A percentile compares a stretch with the other conserved stretches of the same genome.
Conservation (phyloP, 2,888 invertebrate genomes). For the Drosophila borealis region DNA sequence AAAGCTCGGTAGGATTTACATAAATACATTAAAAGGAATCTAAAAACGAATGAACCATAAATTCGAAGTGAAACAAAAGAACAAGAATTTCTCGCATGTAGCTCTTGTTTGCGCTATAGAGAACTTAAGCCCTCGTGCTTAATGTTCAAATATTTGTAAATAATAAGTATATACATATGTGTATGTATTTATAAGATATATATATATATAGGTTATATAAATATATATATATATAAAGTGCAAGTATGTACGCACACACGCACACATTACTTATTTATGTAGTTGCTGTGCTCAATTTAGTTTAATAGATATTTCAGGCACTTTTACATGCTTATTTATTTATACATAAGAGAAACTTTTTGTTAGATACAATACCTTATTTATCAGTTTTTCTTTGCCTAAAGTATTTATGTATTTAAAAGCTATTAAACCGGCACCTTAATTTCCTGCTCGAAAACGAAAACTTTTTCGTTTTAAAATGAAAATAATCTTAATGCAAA, state of each 20-base stretch:
- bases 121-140: conserved; percentile 42
- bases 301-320: conserved; percentile 56
- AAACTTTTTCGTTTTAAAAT: not conserved
- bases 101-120: conserved; percentile 45
- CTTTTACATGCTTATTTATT: conserved; percentile 46
- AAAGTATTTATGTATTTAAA: conserved; percentile 11
- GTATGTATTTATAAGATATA: not conserved
- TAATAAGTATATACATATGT: conserved; percentile 5
- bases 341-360: conserved; percentile 32
- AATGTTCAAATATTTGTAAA: conserved; percentile 34
- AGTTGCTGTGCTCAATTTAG: conserved; percentile 57
- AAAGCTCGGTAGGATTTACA: conserved; percentile 40
- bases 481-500: no score
- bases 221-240: conserved; percentile 5
- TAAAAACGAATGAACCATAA: conserved; percentile 54
- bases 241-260: not conserved
- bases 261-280: conserved; percentile 21
- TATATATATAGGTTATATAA: not conserved
- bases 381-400: conserved; percentile 24
- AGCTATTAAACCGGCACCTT: conserved; percentile 4
- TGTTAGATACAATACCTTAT: conserved; percentile 26
- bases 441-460: conserved; percentile 9
- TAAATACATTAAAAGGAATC: conserved; percentile 53
- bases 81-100: conserved; percentile 41
- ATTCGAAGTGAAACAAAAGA: conserved; percentile 57